A percentile compares a stretch with the other conserved stretches of the same genome.
These are phyloP conservation scores for Leptinotarsa undecemlineata DNA, from an alignment of 1,140 invertebrate genomes.

Conservation along the genomic window DNA sequence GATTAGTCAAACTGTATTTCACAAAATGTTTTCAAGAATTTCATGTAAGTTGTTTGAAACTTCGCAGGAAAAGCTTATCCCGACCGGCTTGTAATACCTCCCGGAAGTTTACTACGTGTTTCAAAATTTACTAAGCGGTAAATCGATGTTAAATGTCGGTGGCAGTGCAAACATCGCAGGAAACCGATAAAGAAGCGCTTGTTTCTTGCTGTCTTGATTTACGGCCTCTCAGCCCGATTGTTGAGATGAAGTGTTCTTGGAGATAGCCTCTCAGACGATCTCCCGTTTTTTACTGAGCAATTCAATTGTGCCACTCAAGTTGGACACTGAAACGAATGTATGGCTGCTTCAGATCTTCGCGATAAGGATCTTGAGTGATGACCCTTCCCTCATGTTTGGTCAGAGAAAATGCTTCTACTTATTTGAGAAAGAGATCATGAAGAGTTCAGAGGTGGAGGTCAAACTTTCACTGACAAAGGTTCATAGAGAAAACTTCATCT, in stretches of 20 bases:
- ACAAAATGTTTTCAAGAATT: background rate
- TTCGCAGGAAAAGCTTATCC: background rate
- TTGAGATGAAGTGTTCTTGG: constrained; percentile 9
- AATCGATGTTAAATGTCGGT: constrained; percentile 19
- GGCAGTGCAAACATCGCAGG: constrained; percentile 15
- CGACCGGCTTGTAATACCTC: background rate
- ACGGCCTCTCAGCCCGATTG: constrained; percentile 4
- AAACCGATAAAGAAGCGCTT: constrained; percentile 14
- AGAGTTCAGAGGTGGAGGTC: too few species aligned
- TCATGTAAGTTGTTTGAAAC: background rate
- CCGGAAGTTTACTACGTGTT: constrained; percentile 7
- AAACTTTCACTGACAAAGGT: too few species aligned
- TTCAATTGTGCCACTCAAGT: constrained; percentile 1
- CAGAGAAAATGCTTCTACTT: too few species aligned
- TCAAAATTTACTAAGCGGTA: constrained; percentile 20
- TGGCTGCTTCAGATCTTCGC: background rate
- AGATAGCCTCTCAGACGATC: background rate
- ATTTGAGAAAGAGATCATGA: too few species aligned
- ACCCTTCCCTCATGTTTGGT: too few species aligned
- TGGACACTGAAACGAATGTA: background rate
- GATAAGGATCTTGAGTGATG: too few species aligned
- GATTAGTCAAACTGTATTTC: background rate
- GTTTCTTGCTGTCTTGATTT: constrained; percentile 16
- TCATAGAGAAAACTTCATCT: too few species aligned
- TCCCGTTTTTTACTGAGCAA: background rate